These are phyloP conservation scores for Psittacara wagleri DNA, from an alignment of 2,113 vertebrate species.

Conservation along the genomic window DNA sequence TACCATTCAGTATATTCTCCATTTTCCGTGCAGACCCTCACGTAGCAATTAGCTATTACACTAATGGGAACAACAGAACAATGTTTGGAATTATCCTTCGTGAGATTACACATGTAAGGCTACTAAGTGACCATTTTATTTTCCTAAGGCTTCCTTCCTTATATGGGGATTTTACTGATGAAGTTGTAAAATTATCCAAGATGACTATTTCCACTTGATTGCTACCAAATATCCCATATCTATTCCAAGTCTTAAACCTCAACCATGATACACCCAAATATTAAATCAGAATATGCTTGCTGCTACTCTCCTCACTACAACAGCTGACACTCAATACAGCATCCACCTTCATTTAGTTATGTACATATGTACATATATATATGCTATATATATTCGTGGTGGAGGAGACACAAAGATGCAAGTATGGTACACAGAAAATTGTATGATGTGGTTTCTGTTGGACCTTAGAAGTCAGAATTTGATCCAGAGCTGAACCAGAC, in stretches of 20 bases:
- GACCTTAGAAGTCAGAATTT: neutral
- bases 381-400: neutral
- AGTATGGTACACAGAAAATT: neutral
- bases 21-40: neutral
- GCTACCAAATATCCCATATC: neutral
- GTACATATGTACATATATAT: neutral
- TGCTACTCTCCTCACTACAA: neutral
- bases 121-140: neutral
- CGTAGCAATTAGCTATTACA: neutral
- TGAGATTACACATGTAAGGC: neutral
- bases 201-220: neutral
- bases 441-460: neutral
- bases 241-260: neutral
- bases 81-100: neutral
- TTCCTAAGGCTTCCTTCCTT: neutral
- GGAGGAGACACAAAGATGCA: neutral
- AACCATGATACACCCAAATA: no score
- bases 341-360: no score
- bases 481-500: neutral
- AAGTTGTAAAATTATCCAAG: neutral
- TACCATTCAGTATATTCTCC: neutral
- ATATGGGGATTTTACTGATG: fast-evolving
- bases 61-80: neutral
- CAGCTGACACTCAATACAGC: neutral
- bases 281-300: neutral